Evolutionary conservation across 2,113 vertebrate genomes (phyloP), one percentile per base, ranked within the genome.

Genomic region (Eurystomus gularis): DNA sequence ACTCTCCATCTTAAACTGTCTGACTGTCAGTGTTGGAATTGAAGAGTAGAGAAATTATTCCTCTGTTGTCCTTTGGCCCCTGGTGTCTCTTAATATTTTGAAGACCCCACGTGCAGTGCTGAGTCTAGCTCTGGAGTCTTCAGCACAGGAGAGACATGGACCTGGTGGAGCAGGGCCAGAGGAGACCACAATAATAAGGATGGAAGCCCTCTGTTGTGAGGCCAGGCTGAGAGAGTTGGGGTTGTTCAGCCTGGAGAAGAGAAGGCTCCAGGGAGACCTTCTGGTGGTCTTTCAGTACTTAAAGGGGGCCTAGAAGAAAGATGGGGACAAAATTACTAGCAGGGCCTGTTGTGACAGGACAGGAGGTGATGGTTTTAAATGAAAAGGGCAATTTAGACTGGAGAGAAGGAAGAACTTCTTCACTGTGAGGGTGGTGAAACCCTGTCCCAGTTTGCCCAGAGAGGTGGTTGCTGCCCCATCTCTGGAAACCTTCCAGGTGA

Each of bases 1-100:
- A 78, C 0, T 40, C 60, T 87, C 0, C 0, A 40, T 79, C 39
- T 80, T 42, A 44, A 31, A 16, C 42, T 77, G 18, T 54, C 15
- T 35, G 26, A 57, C 82, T 64, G 13, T 60, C 35, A 23, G 31
- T 40, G 40, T 15, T 82, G 44, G 40, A 72, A 72, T 57, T 57
- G n/a, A 91, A 54, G 42, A 57, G 77, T 21, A 61, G 13, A 20
- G 57, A 13, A 66, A 71, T 19, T 1, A 25, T 10, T 80, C 17
- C 23, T 83, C 28, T 65, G 44, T 57, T 6, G 1, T 69, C 19
- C 13, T 69, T 55, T 10, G 3, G 3, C 28, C 77, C 23, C 51
- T 66, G 54, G 4, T 37, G 18, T 61, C 44, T 81, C 44, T 71
- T 39, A 31, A 9, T 73, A 19, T 42, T 76, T 79, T 42, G 42